Conservation (phyloP, 1,140 invertebrate species). For the Helicorthomorpha holstii region DNA sequence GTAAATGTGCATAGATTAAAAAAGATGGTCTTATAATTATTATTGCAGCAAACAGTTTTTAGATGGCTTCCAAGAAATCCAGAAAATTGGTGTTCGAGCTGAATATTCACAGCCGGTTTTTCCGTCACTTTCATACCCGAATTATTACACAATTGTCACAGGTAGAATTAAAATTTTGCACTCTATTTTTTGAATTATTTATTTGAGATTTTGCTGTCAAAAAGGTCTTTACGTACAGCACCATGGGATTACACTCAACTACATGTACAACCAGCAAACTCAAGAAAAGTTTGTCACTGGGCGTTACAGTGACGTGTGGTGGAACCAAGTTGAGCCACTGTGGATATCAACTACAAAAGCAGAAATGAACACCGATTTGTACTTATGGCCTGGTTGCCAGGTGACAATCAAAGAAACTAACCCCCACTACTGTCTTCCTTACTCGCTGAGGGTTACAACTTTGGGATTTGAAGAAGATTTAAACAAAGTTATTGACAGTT, state of each 20-base stretch:
- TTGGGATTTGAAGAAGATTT: neutral
- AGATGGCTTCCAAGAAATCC: neutral
- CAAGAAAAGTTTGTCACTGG: constrained; percentile 17
- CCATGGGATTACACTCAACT: constrained; percentile 25
- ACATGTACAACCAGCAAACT: constrained; percentile 24
- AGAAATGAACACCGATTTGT: constrained; percentile 22
- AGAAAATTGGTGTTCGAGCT: constrained; percentile 15
- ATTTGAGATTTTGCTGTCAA: no score
- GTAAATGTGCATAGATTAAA: no score
- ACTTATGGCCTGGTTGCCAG: constrained; percentile 28
- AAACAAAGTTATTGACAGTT: constrained; percentile 5
- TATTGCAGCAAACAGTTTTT: neutral
- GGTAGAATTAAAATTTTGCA: neutral
- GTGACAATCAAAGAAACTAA: constrained; percentile 21
- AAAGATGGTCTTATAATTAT: no score
- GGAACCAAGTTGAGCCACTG: constrained; percentile 24
- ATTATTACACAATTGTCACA: constrained; percentile 7
- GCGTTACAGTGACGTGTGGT: constrained; percentile 20
- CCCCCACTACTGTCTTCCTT: constrained; percentile 21
- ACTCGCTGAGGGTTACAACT: constrained; percentile 10
- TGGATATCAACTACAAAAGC: constrained; percentile 24
- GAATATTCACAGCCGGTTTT: constrained; percentile 20
- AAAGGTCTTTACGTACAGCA: constrained; percentile 19
- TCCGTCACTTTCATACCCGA: constrained; percentile 19
- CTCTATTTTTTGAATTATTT: neutral